Conservation (phyloP, 2,888 invertebrate genomes). For the Rotaria macrura region DNA sequence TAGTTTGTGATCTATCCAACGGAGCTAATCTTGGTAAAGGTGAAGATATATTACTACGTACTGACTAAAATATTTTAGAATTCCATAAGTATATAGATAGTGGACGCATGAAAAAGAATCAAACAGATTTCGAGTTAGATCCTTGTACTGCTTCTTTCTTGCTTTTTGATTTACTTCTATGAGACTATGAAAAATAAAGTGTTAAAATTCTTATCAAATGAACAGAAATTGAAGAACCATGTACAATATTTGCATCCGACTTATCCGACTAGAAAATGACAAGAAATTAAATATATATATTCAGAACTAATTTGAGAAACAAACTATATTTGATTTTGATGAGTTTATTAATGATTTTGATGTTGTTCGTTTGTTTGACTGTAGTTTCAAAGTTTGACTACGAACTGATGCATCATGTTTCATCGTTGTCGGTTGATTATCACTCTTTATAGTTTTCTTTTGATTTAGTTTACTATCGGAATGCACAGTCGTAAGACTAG, state of each 20-base stretch:
- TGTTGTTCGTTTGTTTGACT: neutral
- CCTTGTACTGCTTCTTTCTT: neutral
- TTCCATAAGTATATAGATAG: too few species aligned
- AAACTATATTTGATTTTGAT: neutral
- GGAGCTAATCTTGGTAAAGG: neutral
- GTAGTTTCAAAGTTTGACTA: too few species aligned
- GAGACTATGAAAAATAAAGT: too few species aligned
- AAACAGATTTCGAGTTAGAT: neutral
- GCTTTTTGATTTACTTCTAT: too few species aligned
- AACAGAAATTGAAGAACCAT: too few species aligned
- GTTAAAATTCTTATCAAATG: too few species aligned
- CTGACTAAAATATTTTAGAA: neutral
- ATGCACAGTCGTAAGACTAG: neutral
- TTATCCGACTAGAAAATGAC: neutral
- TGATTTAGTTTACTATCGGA: neutral
- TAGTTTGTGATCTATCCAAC: neutral
- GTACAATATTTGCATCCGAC: neutral
- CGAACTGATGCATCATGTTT: too few species aligned
- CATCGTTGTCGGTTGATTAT: too few species aligned
- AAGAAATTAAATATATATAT: neutral
- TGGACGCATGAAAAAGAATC: too few species aligned
- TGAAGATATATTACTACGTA: neutral
- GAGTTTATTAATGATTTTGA: neutral
- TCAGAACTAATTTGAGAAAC: neutral
- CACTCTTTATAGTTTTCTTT: too few species aligned